Base-by-base conservation (phyloP, 2,888 invertebrate species). In the Mimumesa dahlbomi region DNA sequence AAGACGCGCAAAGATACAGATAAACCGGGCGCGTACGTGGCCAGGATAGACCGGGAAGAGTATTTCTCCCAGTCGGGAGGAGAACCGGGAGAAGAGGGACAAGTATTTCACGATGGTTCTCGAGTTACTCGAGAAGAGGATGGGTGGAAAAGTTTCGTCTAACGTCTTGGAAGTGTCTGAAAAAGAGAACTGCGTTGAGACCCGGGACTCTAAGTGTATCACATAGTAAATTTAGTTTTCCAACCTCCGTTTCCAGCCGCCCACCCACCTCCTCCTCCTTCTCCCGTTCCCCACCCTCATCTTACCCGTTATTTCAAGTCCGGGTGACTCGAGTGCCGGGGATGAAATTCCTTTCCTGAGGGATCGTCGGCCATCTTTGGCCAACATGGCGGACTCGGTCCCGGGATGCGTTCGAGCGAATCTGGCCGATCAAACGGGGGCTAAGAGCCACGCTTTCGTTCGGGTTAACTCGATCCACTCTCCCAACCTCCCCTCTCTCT, bases 351-450 rank as follows among this genome's bases (percentile, higher is more conserved):
- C 45, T 59, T 40, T 61, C 58, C 68, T 50, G 38, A 34, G 67
- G 57, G 42, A 74, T 73, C 58, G 70, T 68, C 66, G 52, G 75
- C 63, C 81, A 73, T 79, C 63, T 73, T 73, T 81, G 74, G n/a
- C 71, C 64, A 80, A 58, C 56, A 79, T 79, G 79, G 79, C 79
- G 81, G 64, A 66, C 71, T 72, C n/a, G 73, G 78, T 75, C 73
- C 76, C 68, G n/a, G 82, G 82, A 83, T 81, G 84, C 88, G 86
- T 86, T 88, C 86, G 85, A 87, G 88, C 87, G 89, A 88, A 89
- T 89, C 89, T 88, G 87, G 83, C 86, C 87, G 89, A 89, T 89
- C 89, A 89, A 89, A 89, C 89, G 87, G 85, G 83, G 84, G 86
- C 85, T 88, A 88, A 88, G 87, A 88, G 88, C 87, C 78, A 75